These are phyloP conservation scores for Zhengitettix transpicula DNA, from an alignment of 2,888 invertebrate genomes.

Conservation along the genomic window DNA sequence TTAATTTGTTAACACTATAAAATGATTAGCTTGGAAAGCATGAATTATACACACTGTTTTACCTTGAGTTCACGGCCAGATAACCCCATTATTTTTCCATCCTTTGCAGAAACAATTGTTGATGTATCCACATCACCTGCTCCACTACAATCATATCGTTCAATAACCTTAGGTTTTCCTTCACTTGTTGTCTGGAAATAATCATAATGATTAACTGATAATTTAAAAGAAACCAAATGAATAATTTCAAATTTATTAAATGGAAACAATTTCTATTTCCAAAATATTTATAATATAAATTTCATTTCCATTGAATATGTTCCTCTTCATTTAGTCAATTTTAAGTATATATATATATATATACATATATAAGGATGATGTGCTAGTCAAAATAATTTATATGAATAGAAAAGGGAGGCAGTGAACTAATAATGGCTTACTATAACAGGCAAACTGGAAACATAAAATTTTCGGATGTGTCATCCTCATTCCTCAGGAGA, in stretches of 20 bases:
- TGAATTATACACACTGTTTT: conserved; percentile 14
- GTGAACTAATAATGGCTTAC: background rate
- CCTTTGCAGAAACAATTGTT: conserved; percentile 46
- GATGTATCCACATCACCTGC: conserved; percentile 93
- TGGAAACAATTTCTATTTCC: background rate
- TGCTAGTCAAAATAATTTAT: background rate
- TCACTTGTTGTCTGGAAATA: conserved; percentile 59
- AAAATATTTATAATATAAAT: background rate
- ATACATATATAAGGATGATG: background rate
- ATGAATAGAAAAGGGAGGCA: background rate
- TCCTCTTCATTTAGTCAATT: too few species aligned
- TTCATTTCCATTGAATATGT: too few species aligned
- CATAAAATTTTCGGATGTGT: too few species aligned
- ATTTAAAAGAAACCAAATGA: background rate
- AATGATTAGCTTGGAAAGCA: too few species aligned
- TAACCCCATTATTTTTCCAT: conserved; percentile 54
- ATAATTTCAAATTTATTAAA: background rate
- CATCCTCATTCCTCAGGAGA: too few species aligned
- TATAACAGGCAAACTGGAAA: too few species aligned
- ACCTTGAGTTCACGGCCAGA: conserved; percentile 82
- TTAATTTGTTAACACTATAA: too few species aligned
- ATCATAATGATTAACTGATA: background rate
- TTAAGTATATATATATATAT: too few species aligned
- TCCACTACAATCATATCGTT: conserved; percentile 89
- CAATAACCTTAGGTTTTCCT: conserved; percentile 83